Percentiles rank a stretch among this genome's conserved stretches.
Evolutionary conservation across 2,888 invertebrate species (phyloP).

Genomic region (Oxyteleia sp.): DNA sequence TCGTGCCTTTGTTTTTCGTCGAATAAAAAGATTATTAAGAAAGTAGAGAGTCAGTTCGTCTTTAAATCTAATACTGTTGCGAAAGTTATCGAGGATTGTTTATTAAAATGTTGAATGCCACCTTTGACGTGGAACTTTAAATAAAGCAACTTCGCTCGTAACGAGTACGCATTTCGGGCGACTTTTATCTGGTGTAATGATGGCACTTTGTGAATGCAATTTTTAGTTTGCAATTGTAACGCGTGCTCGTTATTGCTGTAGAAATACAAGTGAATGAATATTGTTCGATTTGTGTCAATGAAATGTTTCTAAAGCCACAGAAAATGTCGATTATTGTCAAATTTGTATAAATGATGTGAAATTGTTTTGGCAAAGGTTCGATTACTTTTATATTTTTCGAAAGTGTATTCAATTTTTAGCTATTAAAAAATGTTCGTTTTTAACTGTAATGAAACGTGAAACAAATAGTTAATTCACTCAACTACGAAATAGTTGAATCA

Average conservation of each 20-base stretch:
- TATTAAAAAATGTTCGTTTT: too few relatives aligned
- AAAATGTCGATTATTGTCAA: too few relatives aligned
- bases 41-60: conserved; percentile 5
- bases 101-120: conserved; percentile 37
- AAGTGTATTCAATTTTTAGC: too few relatives aligned
- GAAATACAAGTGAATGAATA: not conserved
- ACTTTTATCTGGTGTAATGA: conserved; percentile 17
- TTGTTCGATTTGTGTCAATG: not conserved
- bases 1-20: conserved; percentile 1
- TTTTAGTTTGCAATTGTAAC: conserved; percentile 3
- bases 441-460: too few relatives aligned
- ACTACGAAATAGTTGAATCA: too few relatives aligned
- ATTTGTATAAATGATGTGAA: too few relatives aligned
- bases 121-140: conserved; percentile 33
- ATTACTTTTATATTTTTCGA: too few relatives aligned
- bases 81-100: conserved; percentile 26
- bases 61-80: conserved; percentile 28
- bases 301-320: not conserved
- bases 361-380: not conserved
- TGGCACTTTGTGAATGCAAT: conserved; percentile 13
- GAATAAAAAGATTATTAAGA: conserved; percentile 31
- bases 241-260: not conserved
- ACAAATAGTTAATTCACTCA: too few relatives aligned
- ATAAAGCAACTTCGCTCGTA: conserved; percentile 23
- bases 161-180: conserved; percentile 20